These are phyloP conservation scores for Ciconia maguari DNA, from an alignment of 2,113 vertebrate genomes.

Conservation along the genomic window DNA sequence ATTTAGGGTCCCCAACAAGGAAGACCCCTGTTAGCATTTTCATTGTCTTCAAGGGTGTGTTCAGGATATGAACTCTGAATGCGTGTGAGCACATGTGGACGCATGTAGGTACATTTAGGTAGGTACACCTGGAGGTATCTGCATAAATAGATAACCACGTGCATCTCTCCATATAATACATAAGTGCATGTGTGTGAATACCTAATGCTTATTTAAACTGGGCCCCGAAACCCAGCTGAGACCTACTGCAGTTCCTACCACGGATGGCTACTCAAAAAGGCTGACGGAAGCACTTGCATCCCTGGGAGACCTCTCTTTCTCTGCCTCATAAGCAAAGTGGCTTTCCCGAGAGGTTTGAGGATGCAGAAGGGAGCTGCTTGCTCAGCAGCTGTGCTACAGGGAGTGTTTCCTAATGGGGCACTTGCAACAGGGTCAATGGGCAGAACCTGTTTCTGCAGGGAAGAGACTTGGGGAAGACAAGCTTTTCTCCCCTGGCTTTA, in stretches of 20 bases:
- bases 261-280: slow-evolving; percentile 37
- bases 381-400: slow-evolving; percentile 36
- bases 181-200: not conserved
- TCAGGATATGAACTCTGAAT: not conserved
- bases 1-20: not conserved
- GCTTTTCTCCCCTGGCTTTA: not conserved
- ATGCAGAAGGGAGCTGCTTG: slow-evolving; percentile 50
- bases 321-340: slow-evolving; percentile 46
- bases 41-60: rapidly evolving
- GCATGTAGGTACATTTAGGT: not conserved
- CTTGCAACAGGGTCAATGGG: not conserved
- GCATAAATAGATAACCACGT: not conserved
- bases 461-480: not conserved
- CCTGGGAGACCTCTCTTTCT: not conserved
- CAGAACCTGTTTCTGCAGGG: not conserved
- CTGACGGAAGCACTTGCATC: not conserved
- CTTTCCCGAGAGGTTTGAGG: slow-evolving; percentile 8
- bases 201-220: slow-evolving; percentile 38
- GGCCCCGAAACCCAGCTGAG: slow-evolving; percentile 28
- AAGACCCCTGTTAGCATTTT: not conserved
- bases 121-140: not conserved
- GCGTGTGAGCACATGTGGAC: rapidly evolving
- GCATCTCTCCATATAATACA: not conserved
- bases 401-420: not conserved
- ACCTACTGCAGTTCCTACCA: not conserved